These are phyloP conservation scores for Leptinotarsa defecta DNA, from an alignment of 1,140 invertebrate species.

Conservation along the genomic window DNA sequence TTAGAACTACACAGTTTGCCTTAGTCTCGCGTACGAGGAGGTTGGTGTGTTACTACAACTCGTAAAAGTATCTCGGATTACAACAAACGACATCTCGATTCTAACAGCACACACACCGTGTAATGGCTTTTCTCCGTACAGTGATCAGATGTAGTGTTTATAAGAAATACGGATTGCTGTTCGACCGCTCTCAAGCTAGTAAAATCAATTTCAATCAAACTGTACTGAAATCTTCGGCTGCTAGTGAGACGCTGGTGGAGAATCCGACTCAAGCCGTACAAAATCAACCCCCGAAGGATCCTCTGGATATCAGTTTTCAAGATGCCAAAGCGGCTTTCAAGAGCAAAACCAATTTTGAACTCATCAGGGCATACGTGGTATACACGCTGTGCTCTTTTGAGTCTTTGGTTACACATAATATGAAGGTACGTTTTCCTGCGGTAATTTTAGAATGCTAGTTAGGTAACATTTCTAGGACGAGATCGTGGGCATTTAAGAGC, in stretches of 20 bases:
- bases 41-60: not conserved
- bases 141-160: conserved; percentile 53
- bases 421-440: conserved; percentile 72
- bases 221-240: conserved; percentile 41
- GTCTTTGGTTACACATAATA: conserved; percentile 92
- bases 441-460: conserved; percentile 5
- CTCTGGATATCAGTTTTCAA: conserved; percentile 86
- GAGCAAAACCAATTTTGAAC: conserved; percentile 94
- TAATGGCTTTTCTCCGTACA: conserved; percentile 59
- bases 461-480: not conserved
- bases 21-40: not conserved
- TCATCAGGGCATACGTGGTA: conserved; percentile 89
- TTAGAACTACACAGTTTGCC: not conserved
- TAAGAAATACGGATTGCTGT: conserved; percentile 50
- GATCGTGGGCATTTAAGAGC: not conserved
- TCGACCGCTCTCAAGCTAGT: conserved; percentile 43
- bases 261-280: conserved; percentile 42
- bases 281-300: conserved; percentile 65
- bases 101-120: conserved; percentile 24
- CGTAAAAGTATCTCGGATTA: conserved; percentile 8
- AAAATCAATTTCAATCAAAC: conserved; percentile 46
- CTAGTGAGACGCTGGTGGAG: conserved; percentile 27
- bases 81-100: not conserved
- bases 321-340: conserved; percentile 82
- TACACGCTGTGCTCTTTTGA: conserved; percentile 91